Evolutionary conservation across 2,113 vertebrate species (phyloP).

Genomic region (Felis chaus): DNA sequence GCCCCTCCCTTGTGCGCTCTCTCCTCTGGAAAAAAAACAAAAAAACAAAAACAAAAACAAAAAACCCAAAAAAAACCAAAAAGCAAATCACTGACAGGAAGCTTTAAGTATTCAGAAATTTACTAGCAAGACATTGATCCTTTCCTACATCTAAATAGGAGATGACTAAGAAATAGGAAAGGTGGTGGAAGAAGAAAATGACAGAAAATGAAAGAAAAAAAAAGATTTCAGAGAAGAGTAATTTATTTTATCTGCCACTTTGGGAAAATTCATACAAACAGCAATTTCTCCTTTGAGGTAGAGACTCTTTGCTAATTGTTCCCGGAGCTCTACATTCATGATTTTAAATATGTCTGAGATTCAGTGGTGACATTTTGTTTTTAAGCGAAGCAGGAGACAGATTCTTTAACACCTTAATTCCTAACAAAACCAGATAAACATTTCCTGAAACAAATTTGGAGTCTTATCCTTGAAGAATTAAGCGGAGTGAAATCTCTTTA

Average conservation of each 20-base stretch:
- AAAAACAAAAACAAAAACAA: no score
- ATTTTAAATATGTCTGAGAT: conserved; percentile 39
- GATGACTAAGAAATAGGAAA: background rate
- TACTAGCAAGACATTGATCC: background rate
- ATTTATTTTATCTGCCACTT: background rate
- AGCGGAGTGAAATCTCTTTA: background rate
- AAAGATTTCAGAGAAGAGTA: background rate
- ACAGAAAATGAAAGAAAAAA: background rate
- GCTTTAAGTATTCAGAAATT: background rate
- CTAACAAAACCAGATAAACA: conserved; percentile 35
- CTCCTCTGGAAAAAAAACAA: no score
- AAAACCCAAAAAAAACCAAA: no score
- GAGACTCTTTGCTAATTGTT: conserved; percentile 27
- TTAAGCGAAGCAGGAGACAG: background rate
- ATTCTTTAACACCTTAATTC: conserved; percentile 20
- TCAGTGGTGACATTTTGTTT: background rate
- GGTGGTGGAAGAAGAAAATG: background rate
- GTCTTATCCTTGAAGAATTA: background rate
- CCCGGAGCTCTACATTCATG: background rate
- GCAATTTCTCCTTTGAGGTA: background rate
- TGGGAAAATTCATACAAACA: conserved; percentile 38
- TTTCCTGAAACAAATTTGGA: conserved; percentile 39
- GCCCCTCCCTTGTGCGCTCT: no score
- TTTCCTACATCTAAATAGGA: background rate
- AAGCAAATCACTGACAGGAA: background rate